These are phyloP conservation scores for Amphibalanus amphitrite DNA, from an alignment of 1,140 invertebrate genomes.

Conservation along the genomic window DNA sequence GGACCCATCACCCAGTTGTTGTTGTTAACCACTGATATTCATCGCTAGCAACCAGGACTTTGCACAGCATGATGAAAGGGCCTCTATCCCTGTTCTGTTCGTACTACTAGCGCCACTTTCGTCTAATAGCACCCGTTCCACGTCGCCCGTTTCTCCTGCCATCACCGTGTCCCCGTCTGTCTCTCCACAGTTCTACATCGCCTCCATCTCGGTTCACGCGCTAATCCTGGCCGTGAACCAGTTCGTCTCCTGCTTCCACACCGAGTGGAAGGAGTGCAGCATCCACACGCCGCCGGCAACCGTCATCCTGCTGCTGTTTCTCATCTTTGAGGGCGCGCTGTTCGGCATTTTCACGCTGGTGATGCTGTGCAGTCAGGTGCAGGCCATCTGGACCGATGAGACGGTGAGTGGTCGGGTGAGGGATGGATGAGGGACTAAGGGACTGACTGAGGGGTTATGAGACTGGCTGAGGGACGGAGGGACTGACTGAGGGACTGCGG, in stretches of 20 bases:
- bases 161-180: too few species aligned
- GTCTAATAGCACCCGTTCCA: too few species aligned
- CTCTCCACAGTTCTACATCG: constrained; percentile 99
- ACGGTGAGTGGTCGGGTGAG: constrained; percentile 45
- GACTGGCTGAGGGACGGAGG: neutral
- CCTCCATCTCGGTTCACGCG: constrained; percentile 83
- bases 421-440: neutral
- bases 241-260: constrained; percentile 79
- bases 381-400: constrained; percentile 97
- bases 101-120: too few species aligned
- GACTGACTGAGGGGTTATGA: neutral
- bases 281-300: constrained; percentile 85
- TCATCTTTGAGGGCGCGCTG: constrained; percentile 88
- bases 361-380: constrained; percentile 93
- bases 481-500: neutral
- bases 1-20: too few species aligned
- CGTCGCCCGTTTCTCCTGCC: too few species aligned
- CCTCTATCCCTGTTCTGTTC: too few species aligned
- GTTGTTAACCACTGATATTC: too few species aligned
- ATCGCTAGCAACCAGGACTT: too few species aligned
- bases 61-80: too few species aligned
- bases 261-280: constrained; percentile 89
- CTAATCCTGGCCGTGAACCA: constrained; percentile 80
- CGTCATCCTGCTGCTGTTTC: constrained; percentile 82
- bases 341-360: constrained; percentile 98